Evolutionary conservation across 2,797 vertebrate species (phyloP).

Genomic region (Rhinophrynus dorsalis): DNA sequence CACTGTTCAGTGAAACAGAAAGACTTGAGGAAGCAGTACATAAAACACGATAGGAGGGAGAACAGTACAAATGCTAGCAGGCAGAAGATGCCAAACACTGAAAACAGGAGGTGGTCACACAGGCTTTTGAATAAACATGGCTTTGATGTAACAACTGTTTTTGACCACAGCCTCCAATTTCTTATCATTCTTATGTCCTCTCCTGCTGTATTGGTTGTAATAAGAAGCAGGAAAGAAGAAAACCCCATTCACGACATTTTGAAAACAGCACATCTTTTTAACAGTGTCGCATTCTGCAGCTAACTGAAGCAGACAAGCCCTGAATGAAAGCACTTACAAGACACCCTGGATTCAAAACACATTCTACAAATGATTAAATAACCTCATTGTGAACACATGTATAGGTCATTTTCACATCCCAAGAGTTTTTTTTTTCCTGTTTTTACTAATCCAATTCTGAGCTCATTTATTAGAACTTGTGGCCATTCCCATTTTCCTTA

Average conservation of each 20-base stretch:
- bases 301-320: conserved; percentile 20
- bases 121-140: not conserved
- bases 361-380: conserved; percentile 22
- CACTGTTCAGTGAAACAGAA: not conserved
- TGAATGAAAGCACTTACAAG: conserved; percentile 8
- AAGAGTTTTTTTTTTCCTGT: not conserved
- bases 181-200: not conserved
- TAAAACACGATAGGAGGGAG: not conserved
- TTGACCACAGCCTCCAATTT: conserved; percentile 1
- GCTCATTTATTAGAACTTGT: conserved; percentile 2
- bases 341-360: not conserved
- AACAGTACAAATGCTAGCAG: not conserved
- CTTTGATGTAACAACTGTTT: conserved; percentile 27
- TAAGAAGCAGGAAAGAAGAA: not conserved
- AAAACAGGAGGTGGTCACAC: conserved; percentile 9
- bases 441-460: conserved; percentile 11
- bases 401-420: conserved; percentile 2
- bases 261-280: conserved; percentile 13
- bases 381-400: conserved; percentile 8
- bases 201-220: not conserved
- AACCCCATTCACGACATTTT: conserved; percentile 1
- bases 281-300: conserved; percentile 25
- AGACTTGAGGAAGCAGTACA: not conserved
- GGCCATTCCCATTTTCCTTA: not conserved
- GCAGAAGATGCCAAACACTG: not conserved